These are phyloP conservation scores for Macrosteles quadrilineatus DNA, from an alignment of 1,140 invertebrate genomes.

Conservation along the genomic window DNA sequence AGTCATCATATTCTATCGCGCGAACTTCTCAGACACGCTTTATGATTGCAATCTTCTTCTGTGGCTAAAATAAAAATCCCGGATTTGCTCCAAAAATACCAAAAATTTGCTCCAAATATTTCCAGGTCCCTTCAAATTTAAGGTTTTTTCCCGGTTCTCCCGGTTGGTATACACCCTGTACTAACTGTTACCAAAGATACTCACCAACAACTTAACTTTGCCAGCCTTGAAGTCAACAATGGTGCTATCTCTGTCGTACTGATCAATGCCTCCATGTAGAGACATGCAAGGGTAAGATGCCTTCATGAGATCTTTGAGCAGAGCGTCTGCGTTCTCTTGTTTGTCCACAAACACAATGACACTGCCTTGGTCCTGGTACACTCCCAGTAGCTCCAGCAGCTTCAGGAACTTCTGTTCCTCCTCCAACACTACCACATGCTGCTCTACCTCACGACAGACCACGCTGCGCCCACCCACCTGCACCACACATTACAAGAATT, in stretches of 20 bases:
- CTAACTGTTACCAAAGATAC: too few species aligned
- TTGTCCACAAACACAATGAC: conserved; percentile 99
- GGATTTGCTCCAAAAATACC: too few species aligned
- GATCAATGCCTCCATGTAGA: conserved; percentile 98
- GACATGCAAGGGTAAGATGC: conserved; percentile 95
- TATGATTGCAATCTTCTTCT: too few species aligned
- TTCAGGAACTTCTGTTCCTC: conserved; percentile 99
- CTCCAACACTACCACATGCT: conserved; percentile 90
- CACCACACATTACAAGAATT: too few species aligned
- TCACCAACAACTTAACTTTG: conserved; percentile 74
- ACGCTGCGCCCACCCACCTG: conserved; percentile 93
- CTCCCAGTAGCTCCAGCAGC: conserved; percentile 90
- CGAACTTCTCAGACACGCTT: too few species aligned
- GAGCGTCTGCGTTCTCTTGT: conserved; percentile 94
- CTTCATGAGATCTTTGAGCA: conserved; percentile 95
- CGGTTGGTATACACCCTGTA: too few species aligned
- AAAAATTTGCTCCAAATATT: too few species aligned
- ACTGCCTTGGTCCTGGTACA: conserved; percentile 92
- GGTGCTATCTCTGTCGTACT: conserved; percentile 97
- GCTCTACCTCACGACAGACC: conserved; percentile 98
- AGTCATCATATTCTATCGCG: too few species aligned
- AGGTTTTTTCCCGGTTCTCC: too few species aligned
- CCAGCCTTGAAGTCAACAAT: conserved; percentile 98
- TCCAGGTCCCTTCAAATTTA: too few species aligned
- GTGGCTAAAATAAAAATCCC: too few species aligned